These are phyloP conservation scores for Chrysodeixis includens DNA, from an alignment of 2,888 invertebrate genomes.

Conservation along the genomic window DNA sequence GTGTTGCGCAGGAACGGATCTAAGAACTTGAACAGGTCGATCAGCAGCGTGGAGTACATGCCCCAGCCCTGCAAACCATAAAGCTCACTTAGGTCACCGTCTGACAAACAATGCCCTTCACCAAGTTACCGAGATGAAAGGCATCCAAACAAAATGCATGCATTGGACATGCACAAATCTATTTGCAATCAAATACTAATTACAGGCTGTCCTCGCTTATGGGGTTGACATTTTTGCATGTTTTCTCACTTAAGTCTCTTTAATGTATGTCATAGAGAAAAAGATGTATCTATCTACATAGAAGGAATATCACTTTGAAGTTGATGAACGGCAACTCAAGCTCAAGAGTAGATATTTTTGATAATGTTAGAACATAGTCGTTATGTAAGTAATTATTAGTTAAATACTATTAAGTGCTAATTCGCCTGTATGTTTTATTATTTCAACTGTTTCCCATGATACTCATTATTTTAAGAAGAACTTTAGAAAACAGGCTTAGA, in stretches of 20 bases:
- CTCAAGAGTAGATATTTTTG: too few species aligned
- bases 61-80: conserved; percentile 94
- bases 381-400: too few species aligned
- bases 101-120: background rate
- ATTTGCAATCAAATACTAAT: conserved; percentile 17
- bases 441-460: background rate
- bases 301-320: background rate
- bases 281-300: background rate
- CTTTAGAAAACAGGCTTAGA: background rate
- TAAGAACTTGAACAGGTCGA: conserved; percentile 98
- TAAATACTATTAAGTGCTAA: too few species aligned
- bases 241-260: background rate
- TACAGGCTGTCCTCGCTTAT: background rate
- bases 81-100: conserved; percentile 12
- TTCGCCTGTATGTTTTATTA: too few species aligned
- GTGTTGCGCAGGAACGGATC: conserved; percentile 99
- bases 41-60: conserved; percentile 98
- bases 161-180: conserved; percentile 45
- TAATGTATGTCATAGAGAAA: background rate
- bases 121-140: conserved; percentile 8
- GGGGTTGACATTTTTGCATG: background rate
- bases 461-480: background rate
- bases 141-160: conserved; percentile 29
- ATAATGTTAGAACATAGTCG: too few species aligned
- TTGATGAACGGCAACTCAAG: too few species aligned